phyloP scores from a whole-genome alignment of 2,888 invertebrate species.

The Chymomyza fuscimana region DNA sequence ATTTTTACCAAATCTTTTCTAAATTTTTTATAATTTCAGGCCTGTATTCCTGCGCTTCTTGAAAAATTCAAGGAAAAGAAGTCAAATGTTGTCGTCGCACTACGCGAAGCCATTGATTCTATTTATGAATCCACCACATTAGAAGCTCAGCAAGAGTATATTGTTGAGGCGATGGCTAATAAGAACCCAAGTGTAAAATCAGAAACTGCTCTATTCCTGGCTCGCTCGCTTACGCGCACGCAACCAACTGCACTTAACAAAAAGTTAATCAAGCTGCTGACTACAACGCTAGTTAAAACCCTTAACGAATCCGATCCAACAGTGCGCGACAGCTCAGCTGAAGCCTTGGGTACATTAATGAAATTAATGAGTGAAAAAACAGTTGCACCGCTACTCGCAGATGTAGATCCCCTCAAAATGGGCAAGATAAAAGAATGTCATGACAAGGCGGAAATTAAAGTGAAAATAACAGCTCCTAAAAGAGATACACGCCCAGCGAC shows the following conservation, averaged over 20 bases:
- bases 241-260: conserved; percentile 91
- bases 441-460: conserved; percentile 93
- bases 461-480: conserved; percentile 84
- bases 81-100: conserved; percentile 89
- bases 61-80: conserved; percentile 99
- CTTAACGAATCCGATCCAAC: conserved; percentile 86
- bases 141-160: conserved; percentile 92
- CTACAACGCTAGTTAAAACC: conserved; percentile 87
- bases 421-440: conserved; percentile 95
- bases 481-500: conserved; percentile 80
- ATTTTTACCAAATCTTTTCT: neutral
- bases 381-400: conserved; percentile 90
- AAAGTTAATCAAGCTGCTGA: conserved; percentile 92
- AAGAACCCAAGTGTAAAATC: conserved; percentile 95
- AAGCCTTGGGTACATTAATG: conserved; percentile 95
- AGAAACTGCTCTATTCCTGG: conserved; percentile 91
- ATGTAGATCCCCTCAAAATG: conserved; percentile 94
- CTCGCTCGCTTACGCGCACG: conserved; percentile 90
- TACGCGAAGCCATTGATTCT: conserved; percentile 95
- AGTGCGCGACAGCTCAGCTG: conserved; percentile 95
- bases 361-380: conserved; percentile 96
- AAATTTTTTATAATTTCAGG: conserved; percentile 63
- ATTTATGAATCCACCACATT: conserved; percentile 89
- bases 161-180: conserved; percentile 91
- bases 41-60: conserved; percentile 88